A percentile compares a stretch with the other conserved stretches of the same genome.
Evolutionary conservation across 1,140 invertebrate genomes (phyloP).

Genomic region (Drosophila santomea): DNA sequence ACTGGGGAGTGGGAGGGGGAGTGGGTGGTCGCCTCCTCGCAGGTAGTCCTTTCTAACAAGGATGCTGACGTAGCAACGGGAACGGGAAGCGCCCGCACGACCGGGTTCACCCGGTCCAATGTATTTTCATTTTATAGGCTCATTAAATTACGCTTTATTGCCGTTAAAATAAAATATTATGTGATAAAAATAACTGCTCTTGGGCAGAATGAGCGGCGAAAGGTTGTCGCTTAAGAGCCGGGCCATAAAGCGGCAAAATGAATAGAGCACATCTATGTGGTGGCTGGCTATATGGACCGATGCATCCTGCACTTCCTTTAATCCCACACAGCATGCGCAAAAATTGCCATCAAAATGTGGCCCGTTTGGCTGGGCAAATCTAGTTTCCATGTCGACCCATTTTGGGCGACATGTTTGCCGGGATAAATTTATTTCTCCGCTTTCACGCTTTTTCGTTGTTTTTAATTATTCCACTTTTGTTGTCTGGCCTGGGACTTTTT

Average conservation of each 20-base stretch:
- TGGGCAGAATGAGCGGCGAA: constrained; percentile 49
- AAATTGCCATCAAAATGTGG: constrained; percentile 29
- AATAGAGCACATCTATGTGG: constrained; percentile 14
- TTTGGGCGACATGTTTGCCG: constrained; percentile 22
- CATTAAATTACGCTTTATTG: constrained; percentile 84
- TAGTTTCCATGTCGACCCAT: constrained; percentile 45
- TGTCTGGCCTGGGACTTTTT: constrained; percentile 29
- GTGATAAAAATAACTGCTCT: constrained; percentile 73
- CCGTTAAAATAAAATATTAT: constrained; percentile 83
- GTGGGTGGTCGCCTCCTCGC: neutral
- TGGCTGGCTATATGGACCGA: constrained; percentile 10
- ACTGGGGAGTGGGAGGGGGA: constrained; percentile 18
- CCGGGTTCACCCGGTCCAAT: constrained; percentile 43
- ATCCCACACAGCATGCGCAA: constrained; percentile 1
- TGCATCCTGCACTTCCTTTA: constrained; percentile 27
- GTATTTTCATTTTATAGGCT: constrained; percentile 82
- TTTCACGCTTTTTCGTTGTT: constrained; percentile 54
- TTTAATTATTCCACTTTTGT: constrained; percentile 71
- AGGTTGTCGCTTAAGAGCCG: constrained; percentile 47
- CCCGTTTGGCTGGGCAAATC: constrained; percentile 21
- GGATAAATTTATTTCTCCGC: constrained; percentile 44
- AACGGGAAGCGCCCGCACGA: neutral
- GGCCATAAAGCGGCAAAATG: constrained; percentile 10
- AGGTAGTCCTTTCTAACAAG: constrained; percentile 29
- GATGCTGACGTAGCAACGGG: constrained; percentile 11